These are phyloP conservation scores for Takifugu bimaculatus DNA, from an alignment of 2,113 vertebrate genomes.

Conservation along the genomic window DNA sequence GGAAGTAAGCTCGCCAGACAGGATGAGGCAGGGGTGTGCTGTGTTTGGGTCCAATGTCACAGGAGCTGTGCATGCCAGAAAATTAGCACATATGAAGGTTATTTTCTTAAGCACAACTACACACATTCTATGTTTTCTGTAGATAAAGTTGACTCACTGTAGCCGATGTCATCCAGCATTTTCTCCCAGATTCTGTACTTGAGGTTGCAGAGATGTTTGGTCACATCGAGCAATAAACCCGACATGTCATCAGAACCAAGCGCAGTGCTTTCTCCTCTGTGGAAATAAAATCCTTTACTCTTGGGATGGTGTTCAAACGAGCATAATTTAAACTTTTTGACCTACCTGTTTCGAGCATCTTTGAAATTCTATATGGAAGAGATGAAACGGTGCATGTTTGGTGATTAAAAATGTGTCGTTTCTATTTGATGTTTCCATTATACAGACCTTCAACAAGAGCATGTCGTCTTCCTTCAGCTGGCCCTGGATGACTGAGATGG, in stretches of 20 bases:
- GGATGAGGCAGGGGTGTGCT: constrained; percentile 73
- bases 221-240: constrained; percentile 61
- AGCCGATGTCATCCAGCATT: constrained; percentile 57
- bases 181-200: constrained; percentile 71
- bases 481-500: constrained; percentile 48
- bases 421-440: background rate
- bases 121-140: background rate
- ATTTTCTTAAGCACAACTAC: no score
- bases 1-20: constrained; percentile 72
- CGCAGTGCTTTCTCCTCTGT: constrained; percentile 47
- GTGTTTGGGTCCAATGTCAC: constrained; percentile 76
- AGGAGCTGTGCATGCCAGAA: constrained; percentile 55
- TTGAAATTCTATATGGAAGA: constrained; percentile 66
- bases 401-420: background rate
- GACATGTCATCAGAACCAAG: constrained; percentile 47
- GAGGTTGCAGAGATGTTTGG: constrained; percentile 68
- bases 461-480: constrained; percentile 59
- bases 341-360: constrained; percentile 64
- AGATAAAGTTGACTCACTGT: constrained; percentile 58
- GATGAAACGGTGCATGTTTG: background rate
- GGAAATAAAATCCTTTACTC: constrained; percentile 3
- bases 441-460: constrained; percentile 58
- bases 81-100: constrained; percentile 20
- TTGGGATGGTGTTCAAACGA: background rate
- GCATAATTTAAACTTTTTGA: background rate